Conservation (phyloP, 2,797 vertebrate species). For the Thamnophis elegans region DNA sequence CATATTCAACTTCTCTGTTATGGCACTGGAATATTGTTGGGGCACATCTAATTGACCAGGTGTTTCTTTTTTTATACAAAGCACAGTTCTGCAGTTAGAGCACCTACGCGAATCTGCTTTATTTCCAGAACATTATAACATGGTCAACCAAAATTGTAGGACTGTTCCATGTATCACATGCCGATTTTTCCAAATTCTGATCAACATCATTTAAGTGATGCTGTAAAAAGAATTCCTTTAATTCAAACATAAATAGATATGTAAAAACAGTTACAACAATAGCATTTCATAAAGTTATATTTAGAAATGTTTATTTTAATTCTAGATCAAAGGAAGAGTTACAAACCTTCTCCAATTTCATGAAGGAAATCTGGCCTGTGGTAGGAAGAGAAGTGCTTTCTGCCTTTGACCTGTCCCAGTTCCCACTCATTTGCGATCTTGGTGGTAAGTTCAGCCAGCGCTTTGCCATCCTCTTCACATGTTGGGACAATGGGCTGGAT, state of each 20-base stretch:
- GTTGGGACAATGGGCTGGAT: no score
- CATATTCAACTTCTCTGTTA: neutral
- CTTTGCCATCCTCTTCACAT: no score
- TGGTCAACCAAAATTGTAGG: neutral
- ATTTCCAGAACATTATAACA: neutral
- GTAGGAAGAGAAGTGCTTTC: no score
- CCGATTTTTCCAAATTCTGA: neutral
- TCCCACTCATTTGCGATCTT: no score
- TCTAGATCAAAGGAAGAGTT: no score
- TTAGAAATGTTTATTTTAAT: no score
- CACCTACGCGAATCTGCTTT: neutral
- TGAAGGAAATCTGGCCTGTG: no score
- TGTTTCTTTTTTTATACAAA: neutral
- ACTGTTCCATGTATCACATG: neutral
- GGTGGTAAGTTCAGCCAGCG: no score
- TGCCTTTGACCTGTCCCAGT: no score
- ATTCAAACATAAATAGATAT: neutral
- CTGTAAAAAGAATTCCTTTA: neutral
- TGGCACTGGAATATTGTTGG: neutral
- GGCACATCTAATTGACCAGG: neutral
- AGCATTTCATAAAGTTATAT: no score
- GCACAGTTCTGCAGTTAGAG: neutral
- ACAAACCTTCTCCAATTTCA: no score
- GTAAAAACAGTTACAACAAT: neutral
- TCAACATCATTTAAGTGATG: neutral